These are phyloP conservation scores for Ariolimax columbianus DNA, from an alignment of 2,888 invertebrate genomes.

Conservation along the genomic window DNA sequence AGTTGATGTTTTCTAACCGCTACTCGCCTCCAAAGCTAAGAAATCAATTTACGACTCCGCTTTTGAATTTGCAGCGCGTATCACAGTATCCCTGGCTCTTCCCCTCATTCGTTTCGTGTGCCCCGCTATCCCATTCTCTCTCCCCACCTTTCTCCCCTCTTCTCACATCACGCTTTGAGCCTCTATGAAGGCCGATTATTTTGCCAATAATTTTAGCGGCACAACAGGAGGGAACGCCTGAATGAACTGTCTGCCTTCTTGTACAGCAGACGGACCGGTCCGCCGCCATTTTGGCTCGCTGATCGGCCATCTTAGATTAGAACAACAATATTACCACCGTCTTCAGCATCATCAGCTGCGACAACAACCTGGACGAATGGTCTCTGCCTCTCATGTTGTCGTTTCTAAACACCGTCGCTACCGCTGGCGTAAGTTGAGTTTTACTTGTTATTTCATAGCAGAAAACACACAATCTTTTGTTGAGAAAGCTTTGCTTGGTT, in stretches of 20 bases:
- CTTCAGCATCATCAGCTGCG: background rate
- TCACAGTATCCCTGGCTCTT: conserved; percentile 21
- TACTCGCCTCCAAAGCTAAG: conserved; percentile 48
- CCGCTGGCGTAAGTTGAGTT: conserved; percentile 46
- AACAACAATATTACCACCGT: conserved; percentile 37
- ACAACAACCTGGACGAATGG: conserved; percentile 7
- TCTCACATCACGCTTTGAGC: conserved; percentile 50
- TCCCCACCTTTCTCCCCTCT: conserved; percentile 25
- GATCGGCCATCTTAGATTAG: conserved; percentile 50
- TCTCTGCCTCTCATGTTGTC: conserved; percentile 37
- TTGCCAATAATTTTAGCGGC: conserved; percentile 54
- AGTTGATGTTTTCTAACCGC: conserved; percentile 49
- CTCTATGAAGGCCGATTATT: conserved; percentile 53
- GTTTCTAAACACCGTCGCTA: conserved; percentile 31
- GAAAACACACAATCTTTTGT: background rate
- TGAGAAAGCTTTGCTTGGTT: background rate
- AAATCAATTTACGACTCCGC: conserved; percentile 49
- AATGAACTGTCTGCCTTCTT: conserved; percentile 52
- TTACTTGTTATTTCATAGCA: conserved; percentile 2
- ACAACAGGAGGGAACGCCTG: conserved; percentile 41
- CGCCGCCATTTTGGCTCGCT: conserved; percentile 48
- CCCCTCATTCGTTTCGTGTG: conserved; percentile 26
- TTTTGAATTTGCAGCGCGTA: conserved; percentile 47
- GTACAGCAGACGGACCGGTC: conserved; percentile 46
- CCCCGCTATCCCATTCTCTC: conserved; percentile 35